Evolutionary conservation across 2,797 vertebrate genomes (phyloP), one percentile per base, ranked within the genome.

Genomic region (Hippoglossus hippoglossus): DNA sequence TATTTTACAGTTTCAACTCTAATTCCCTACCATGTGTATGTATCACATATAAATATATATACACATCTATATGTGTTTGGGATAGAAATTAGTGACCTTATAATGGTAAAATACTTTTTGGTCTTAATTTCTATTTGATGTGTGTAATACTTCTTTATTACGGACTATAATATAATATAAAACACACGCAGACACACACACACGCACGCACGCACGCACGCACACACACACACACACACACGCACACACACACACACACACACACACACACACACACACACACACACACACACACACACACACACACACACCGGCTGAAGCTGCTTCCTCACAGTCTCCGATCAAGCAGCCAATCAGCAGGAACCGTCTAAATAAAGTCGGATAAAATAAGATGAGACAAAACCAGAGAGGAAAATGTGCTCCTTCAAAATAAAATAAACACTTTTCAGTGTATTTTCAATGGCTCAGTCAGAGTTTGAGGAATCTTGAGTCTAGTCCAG

Each of bases 371-470:
- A 54, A 67, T 83, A 60, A 86, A 88, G 79, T 59, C 54, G 22
- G 4, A 65, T 21, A 73, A 21, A 75, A 16, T 9, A 3, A 70
- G 21, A 46, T 7, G n/a, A 11, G 22, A 58, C 36, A 8, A n/a
- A 70, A 55, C 15, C 24, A 36, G 55, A 73, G 2, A 46, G 4
- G 18, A 50, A 69, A 0, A 26, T 0, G 1, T 10, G 1, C 15
- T 6, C 55, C 66, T 90, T 77, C 87, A 89, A 75, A 91, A 86
- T 85, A 88, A 90, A 39, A 36, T 3, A 21, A 8, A 19, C 15
- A 6, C 18, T 46, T 39, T 13, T 13, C 36, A 39, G 36, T 12
- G 3, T 39, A 1, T 39, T 39, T 39, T 12, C 4, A 39, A 39
- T 12, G 12, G 36, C 36, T 39, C 36, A 4, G 36, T 39, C 11